Evolutionary conservation across 1,140 invertebrate genomes (phyloP).

Genomic region (Heliconius hewitsoni): DNA sequence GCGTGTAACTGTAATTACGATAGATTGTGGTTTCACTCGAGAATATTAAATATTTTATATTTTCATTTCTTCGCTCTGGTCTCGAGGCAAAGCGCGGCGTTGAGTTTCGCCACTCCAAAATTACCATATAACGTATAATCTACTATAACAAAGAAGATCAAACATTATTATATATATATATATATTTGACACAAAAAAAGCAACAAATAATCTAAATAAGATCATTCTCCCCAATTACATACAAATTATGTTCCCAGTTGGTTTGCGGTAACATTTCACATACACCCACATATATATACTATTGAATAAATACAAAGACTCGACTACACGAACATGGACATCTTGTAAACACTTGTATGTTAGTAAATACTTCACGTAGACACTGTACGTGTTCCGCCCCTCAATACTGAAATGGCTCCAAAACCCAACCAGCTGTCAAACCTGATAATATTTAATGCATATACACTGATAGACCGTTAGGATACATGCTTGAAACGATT

Average conservation of each 20-base stretch:
- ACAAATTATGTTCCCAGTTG: neutral
- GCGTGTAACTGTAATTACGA: too few species aligned
- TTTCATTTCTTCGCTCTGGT: too few species aligned
- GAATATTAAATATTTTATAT: too few species aligned
- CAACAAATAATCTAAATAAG: neutral
- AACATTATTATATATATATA: too few species aligned
- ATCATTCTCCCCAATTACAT: neutral
- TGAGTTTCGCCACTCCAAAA: too few species aligned
- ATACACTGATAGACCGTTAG: constrained; percentile 8
- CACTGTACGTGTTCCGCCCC: constrained; percentile 17
- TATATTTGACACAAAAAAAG: neutral
- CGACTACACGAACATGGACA: neutral
- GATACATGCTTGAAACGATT: neutral
- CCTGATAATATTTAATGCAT: constrained; percentile 19
- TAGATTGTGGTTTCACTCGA: too few species aligned
- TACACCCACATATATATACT: neutral
- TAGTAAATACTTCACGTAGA: constrained; percentile 15
- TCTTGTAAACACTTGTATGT: constrained; percentile 13
- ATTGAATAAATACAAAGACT: neutral
- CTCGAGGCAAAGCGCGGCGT: too few species aligned
- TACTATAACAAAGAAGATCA: neutral
- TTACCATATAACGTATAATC: too few species aligned
- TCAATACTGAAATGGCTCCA: constrained; percentile 14
- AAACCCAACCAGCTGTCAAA: constrained; percentile 22
- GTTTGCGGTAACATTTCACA: neutral